A percentile compares a stretch with the other conserved stretches of the same genome.
These are phyloP conservation scores for Indicator indicator DNA, from an alignment of 2,113 vertebrate genomes.

Conservation along the genomic window DNA sequence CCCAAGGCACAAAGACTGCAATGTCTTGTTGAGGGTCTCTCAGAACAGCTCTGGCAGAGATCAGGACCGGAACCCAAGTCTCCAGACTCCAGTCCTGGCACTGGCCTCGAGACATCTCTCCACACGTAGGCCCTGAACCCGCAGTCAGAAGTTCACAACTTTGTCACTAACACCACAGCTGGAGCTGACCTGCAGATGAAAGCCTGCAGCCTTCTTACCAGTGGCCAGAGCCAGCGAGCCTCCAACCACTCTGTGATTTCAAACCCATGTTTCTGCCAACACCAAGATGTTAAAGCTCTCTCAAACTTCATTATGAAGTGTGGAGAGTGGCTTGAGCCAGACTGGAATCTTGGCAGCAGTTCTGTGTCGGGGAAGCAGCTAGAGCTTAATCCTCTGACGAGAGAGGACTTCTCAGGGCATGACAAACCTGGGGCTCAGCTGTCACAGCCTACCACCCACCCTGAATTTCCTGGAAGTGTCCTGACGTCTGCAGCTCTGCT, in stretches of 20 bases:
- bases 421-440: constrained; percentile 18
- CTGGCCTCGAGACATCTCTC: background rate
- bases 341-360: constrained; percentile 67
- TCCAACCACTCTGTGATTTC: constrained; percentile 60
- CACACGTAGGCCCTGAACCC: background rate
- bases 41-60: background rate
- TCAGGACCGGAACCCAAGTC: background rate
- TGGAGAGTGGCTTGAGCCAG: constrained; percentile 59
- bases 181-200: constrained; percentile 51
- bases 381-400: constrained; percentile 47
- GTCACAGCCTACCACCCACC: constrained; percentile 59
- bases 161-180: constrained; percentile 48
- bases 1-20: background rate
- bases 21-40: background rate
- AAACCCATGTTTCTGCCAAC: constrained; percentile 66
- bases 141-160: constrained; percentile 55
- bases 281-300: constrained; percentile 70
- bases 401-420: constrained; percentile 35
- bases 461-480: constrained; percentile 32
- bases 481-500: background rate
- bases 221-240: constrained; percentile 35
- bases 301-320: constrained; percentile 71
- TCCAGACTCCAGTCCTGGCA: background rate
- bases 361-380: constrained; percentile 40
- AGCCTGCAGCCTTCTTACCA: constrained; percentile 48